Base-by-base conservation (phyloP, 1,140 invertebrate genomes). In the Leguminivora glycinivorella region DNA sequence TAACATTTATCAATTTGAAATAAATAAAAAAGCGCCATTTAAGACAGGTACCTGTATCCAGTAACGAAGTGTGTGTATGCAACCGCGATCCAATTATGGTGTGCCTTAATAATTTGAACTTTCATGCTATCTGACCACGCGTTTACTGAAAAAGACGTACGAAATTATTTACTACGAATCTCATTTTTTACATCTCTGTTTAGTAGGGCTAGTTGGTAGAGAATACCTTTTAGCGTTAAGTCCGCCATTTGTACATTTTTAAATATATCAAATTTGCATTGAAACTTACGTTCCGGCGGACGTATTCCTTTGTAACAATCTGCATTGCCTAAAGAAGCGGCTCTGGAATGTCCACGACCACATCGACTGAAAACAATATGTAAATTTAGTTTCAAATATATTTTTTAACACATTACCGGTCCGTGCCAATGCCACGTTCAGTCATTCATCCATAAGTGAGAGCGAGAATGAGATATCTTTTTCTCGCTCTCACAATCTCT, bases 81-180 rank as follows among this genome's bases (percentile, higher is more conserved):
- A 31, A 98, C 98, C 70, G 96, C 97, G 76, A 99, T 98, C 97
- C 98, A 99, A 87, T 99, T 99, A 85, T 99, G 98, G 93, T 99
- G 98, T 14, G 98, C 98, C 89, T 98, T 97, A 70, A 99, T 97
- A 74, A 99, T 98, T 87, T 98, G 96, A 47, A 98, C 97, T 77
- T 97, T 93, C 76, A 98, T 84, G 38, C 96, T 97, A 90, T 98
- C 97, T 14, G 95, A 93, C 96, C 96, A 97, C 9, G 84, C 80
- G 70, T 84, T 90, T 40, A 87, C 89, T 92, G 76, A 47, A 88
- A 90, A 19, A 74, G 71, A n/a, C n/a, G n/a, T n/a, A n/a, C n/a
- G n/a, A n/a, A n/a, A n/a, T n/a, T n/a, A n/a, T n/a, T n/a, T n/a
- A n/a, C n/a, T n/a, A n/a, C n/a, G n/a, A n/a, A n/a, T n/a, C n/a